A percentile compares a stretch with the other conserved stretches of the same genome.
Evolutionary conservation across 2,888 invertebrate genomes (phyloP).

Genomic region (Rotaria socialis): DNA sequence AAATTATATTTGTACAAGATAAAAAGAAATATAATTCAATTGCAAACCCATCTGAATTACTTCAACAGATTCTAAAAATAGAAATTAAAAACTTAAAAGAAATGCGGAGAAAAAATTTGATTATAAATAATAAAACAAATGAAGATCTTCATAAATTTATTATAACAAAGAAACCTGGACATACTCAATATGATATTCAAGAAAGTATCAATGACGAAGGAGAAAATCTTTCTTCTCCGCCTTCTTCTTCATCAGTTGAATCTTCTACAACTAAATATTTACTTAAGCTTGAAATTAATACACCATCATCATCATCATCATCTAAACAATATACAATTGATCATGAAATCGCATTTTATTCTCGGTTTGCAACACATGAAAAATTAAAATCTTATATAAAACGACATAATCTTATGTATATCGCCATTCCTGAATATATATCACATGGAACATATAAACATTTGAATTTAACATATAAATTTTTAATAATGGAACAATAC

Average conservation of each 20-base stretch:
- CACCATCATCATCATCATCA: background rate
- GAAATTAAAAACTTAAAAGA: conserved; percentile 27
- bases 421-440: conserved; percentile 15
- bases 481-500: conserved; percentile 37
- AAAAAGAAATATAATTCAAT: background rate
- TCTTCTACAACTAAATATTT: conserved; percentile 15
- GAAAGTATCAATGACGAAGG: background rate
- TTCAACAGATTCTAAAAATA: conserved; percentile 21
- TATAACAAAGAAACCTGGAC: background rate
- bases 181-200: background rate
- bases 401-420: conserved; percentile 7
- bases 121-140: background rate
- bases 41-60: background rate
- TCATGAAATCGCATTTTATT: conserved; percentile 25
- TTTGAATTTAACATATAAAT: conserved; percentile 22
- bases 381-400: conserved; percentile 14
- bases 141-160: conserved; percentile 23
- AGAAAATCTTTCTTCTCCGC: background rate
- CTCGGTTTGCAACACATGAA: conserved; percentile 19
- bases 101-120: background rate
- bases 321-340: background rate
- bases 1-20: conserved; percentile 25
- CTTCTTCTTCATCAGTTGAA: background rate
- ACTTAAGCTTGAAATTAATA: background rate
- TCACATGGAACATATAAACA: conserved; percentile 18